Evolutionary conservation across 2,797 vertebrate species (phyloP).

Genomic region (Cyprinodon diabolis): DNA sequence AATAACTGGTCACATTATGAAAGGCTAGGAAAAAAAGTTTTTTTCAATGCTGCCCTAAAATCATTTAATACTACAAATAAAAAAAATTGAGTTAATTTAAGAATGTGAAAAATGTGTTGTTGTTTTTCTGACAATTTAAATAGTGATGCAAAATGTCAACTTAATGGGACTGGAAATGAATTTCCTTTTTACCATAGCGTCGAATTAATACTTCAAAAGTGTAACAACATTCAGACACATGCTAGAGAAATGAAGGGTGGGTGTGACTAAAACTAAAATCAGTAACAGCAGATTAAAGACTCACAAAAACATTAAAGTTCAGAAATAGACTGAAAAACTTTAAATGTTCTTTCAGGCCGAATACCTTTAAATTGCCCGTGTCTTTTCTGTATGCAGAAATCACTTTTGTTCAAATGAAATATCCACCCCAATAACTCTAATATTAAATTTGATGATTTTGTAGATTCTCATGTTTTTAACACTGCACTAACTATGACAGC

Average conservation of each 20-base stretch:
- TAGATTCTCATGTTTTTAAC: slow-evolving; percentile 3
- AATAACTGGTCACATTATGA: neutral
- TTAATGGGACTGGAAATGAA: neutral
- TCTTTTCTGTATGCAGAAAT: too few relatives aligned
- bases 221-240: neutral
- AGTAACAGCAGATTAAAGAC: neutral
- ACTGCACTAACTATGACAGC: neutral
- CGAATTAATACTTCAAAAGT: neutral
- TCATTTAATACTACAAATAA: neutral
- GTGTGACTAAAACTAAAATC: neutral
- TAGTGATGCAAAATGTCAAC: neutral
- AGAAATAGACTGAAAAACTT: too few relatives aligned
- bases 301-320: neutral
- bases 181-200: neutral
- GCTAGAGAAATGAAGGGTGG: neutral
- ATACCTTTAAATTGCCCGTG: too few relatives aligned
- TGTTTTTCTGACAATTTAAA: neutral
- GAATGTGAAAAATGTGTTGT: neutral
- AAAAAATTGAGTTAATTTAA: neutral
- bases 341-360: too few relatives aligned
- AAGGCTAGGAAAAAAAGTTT: neutral
- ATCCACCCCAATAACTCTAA: neutral
- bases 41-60: neutral
- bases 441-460: neutral
- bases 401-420: neutral